phyloP scores from a whole-genome alignment of 2,888 invertebrate species.

The Laothoe populi region DNA sequence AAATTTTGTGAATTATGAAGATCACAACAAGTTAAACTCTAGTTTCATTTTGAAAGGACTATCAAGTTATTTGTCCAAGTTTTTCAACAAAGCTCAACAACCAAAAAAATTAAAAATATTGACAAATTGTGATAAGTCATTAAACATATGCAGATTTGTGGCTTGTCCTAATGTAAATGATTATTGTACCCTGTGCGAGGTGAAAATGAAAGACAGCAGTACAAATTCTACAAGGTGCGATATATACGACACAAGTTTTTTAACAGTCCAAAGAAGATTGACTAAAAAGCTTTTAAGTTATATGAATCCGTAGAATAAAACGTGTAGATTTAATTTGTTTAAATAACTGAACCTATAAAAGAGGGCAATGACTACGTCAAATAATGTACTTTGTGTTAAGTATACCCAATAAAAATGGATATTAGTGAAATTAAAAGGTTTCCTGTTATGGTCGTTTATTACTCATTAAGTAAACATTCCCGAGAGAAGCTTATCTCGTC shows the following conservation, averaged over 20 bases:
- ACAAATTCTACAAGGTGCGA: slow-evolving; percentile 52
- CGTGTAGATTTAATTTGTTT: neutral
- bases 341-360: neutral
- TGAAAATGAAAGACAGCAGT: slow-evolving; percentile 35
- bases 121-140: slow-evolving; percentile 52
- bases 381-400: slow-evolving; percentile 40
- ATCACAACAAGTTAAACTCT: slow-evolving; percentile 17
- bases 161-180: slow-evolving; percentile 54
- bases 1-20: slow-evolving; percentile 24
- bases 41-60: slow-evolving; percentile 16
- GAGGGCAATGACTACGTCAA: slow-evolving; percentile 21
- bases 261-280: slow-evolving; percentile 36
- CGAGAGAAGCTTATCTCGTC: slow-evolving; percentile 67
- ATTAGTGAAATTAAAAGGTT: slow-evolving; percentile 59
- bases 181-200: slow-evolving; percentile 64
- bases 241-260: slow-evolving; percentile 44
- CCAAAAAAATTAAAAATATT: slow-evolving; percentile 48
- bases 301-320: neutral
- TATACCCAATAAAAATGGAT: slow-evolving; percentile 38
- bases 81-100: neutral
- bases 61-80: slow-evolving; percentile 4
- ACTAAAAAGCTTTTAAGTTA: neutral
- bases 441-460: slow-evolving; percentile 58
- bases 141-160: slow-evolving; percentile 59
- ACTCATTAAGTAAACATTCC: slow-evolving; percentile 82